Conservation (phyloP, 1,140 invertebrate species). For the Scaptomyza graminum region DNA sequence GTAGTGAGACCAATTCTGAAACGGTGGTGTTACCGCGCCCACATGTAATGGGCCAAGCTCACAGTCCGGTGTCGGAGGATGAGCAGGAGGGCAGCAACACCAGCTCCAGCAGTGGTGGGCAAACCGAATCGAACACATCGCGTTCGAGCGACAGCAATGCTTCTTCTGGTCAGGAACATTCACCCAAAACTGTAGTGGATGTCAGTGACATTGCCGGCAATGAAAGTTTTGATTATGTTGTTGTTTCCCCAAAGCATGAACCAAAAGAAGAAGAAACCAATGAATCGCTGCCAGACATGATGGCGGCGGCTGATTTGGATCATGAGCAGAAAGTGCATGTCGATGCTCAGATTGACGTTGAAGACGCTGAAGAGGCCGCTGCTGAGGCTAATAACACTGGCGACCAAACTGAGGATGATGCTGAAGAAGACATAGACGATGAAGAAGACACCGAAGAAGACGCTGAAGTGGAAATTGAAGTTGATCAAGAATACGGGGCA, state of each 20-base stretch:
- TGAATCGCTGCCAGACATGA: neutral
- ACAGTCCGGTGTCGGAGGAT: constrained; percentile 42
- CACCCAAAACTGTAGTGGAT: constrained; percentile 42
- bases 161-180: constrained; percentile 19
- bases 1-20: neutral
- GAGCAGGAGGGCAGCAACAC: constrained; percentile 31
- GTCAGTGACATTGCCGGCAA: constrained; percentile 19
- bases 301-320: neutral
- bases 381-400: no score
- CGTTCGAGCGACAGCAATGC: constrained; percentile 27
- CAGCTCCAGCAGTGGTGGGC: constrained; percentile 10
- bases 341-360: neutral
- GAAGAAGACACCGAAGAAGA: constrained; percentile 3
- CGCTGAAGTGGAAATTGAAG: neutral
- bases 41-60: neutral
- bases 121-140: constrained; percentile 18
- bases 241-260: neutral
- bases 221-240: neutral
- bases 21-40: constrained; percentile 9
- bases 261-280: neutral
- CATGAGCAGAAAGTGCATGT: neutral
- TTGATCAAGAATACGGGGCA: neutral
- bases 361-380: neutral
- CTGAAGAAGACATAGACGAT: neutral
- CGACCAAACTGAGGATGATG: neutral